These are phyloP conservation scores for Ferrisia virgata DNA, from an alignment of 2,888 invertebrate genomes.

Conservation along the genomic window DNA sequence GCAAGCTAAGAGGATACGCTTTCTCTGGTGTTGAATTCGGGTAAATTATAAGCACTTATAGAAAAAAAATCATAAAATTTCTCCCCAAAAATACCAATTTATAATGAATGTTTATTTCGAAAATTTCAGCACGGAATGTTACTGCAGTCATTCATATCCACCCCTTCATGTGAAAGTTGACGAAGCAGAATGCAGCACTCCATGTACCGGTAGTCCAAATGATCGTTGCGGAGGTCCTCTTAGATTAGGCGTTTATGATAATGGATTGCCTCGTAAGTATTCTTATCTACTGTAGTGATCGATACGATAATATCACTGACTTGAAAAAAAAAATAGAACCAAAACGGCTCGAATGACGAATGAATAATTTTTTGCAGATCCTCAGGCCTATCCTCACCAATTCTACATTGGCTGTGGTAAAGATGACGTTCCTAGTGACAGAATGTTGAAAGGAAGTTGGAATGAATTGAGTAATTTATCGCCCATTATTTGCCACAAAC, in stretches of 20 bases:
- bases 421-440: constrained; percentile 47
- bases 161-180: constrained; percentile 27
- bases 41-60: constrained; percentile 44
- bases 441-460: constrained; percentile 48
- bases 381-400: background rate
- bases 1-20: constrained; percentile 47
- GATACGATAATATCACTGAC: too few relatives aligned
- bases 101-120: background rate
- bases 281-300: too few relatives aligned
- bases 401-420: constrained; percentile 49
- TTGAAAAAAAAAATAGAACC: too few relatives aligned
- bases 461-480: constrained; percentile 47
- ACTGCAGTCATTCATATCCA: constrained; percentile 48
- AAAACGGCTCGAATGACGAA: too few relatives aligned
- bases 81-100: background rate
- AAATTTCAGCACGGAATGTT: constrained; percentile 47
- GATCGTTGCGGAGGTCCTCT: constrained; percentile 49
- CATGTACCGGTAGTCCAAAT: constrained; percentile 48
- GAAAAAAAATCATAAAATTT: background rate
- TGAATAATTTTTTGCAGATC: too few relatives aligned
- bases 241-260: constrained; percentile 49
- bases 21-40: constrained; percentile 48
- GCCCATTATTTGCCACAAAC: constrained; percentile 47
- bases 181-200: constrained; percentile 48
- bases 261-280: constrained; percentile 47